Percentiles rank a stretch among this genome's conserved stretches.
Evolutionary conservation across 2,888 invertebrate genomes (phyloP).

Genomic region (Himalopsyche japonica): DNA sequence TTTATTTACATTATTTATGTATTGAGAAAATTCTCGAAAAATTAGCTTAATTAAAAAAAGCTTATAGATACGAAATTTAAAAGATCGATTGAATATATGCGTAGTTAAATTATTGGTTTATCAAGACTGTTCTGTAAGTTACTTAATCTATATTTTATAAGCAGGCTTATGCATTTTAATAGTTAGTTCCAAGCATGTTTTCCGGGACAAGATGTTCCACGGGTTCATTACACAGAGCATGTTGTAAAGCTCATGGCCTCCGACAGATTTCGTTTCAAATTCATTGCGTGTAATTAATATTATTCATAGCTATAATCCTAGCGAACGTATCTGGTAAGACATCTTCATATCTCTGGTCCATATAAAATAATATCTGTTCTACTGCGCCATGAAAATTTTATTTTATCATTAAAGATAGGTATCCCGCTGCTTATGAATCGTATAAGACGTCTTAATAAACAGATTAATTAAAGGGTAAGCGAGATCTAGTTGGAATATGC

Average conservation of each 20-base stretch:
- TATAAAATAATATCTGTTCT: neutral
- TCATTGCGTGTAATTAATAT: conserved; percentile 30
- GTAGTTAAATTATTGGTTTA: neutral
- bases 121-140: neutral
- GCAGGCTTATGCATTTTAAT: neutral
- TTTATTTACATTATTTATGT: too few species aligned
- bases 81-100: too few species aligned
- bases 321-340: neutral
- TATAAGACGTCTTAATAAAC: neutral
- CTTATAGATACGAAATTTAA: too few species aligned
- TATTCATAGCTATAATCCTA: conserved; percentile 13
- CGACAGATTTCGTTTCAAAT: conserved; percentile 29
- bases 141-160: neutral
- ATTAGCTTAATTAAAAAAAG: too few species aligned
- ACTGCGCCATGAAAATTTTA: neutral
- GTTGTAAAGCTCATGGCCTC: neutral
- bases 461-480: neutral
- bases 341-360: neutral
- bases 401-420: neutral
- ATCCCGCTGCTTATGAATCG: neutral
- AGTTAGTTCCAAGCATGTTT: conserved; percentile 3
- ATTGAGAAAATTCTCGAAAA: too few species aligned
- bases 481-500: neutral
- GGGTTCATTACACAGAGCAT: conserved; percentile 19
- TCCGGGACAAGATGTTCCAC: conserved; percentile 22